A percentile compares a stretch with the other conserved stretches of the same genome.
These are phyloP conservation scores for Mellilla xanthometata DNA, from an alignment of 2,888 invertebrate genomes.

Conservation along the genomic window DNA sequence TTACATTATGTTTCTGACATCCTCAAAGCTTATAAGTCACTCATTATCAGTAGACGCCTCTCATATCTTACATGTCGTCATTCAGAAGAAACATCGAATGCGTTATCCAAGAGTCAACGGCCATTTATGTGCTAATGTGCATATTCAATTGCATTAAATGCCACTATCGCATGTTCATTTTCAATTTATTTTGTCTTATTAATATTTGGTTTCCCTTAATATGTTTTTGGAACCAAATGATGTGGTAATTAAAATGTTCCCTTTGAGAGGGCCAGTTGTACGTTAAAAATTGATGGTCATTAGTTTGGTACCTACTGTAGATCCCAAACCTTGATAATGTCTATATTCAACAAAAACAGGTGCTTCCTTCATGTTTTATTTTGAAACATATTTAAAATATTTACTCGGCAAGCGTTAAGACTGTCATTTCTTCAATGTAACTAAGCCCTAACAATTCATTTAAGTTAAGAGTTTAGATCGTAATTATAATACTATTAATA, in stretches of 20 bases:
- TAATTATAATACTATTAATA: too few species aligned
- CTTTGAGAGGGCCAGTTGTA: background rate
- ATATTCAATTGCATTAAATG: constrained; percentile 23
- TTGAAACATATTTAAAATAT: too few species aligned
- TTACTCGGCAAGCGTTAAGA: too few species aligned
- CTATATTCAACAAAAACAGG: too few species aligned
- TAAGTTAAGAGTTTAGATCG: too few species aligned
- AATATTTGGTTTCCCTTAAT: constrained; percentile 18
- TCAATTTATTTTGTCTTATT: constrained; percentile 23
- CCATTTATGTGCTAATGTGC: constrained; percentile 33
- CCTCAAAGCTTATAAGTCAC: constrained; percentile 5
- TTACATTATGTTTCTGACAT: too few species aligned
- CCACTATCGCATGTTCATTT: constrained; percentile 21
- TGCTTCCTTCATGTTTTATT: too few species aligned
- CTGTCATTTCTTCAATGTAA: too few species aligned
- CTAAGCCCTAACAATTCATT: too few species aligned
- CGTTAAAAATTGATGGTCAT: constrained; percentile 3
- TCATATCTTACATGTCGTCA: constrained; percentile 18
- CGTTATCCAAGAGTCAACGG: constrained; percentile 41
- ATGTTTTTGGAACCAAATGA: constrained; percentile 12
- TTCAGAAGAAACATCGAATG: constrained; percentile 30
- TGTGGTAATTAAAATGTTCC: constrained; percentile 4
- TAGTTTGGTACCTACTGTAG: background rate
- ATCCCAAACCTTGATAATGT: background rate
- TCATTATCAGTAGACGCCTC: constrained; percentile 10